These are phyloP conservation scores for Leptatherina wallacei DNA, from an alignment of 2,797 vertebrate genomes.

Conservation along the genomic window DNA sequence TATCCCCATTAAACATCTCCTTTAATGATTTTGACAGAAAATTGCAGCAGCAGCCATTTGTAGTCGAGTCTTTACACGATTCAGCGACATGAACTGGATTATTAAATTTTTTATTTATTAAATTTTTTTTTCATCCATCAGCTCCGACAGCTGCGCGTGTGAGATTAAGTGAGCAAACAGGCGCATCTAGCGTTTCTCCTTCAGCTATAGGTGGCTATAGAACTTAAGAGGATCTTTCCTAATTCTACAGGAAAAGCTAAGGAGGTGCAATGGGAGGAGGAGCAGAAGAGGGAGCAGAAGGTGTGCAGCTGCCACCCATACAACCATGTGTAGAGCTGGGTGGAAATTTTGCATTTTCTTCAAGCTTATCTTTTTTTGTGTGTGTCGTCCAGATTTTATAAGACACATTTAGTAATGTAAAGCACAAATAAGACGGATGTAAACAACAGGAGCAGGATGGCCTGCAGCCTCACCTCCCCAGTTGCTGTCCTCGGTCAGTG, in stretches of 20 bases:
- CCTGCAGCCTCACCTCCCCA: constrained; percentile 92
- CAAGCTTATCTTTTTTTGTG: background rate
- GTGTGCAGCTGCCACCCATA: constrained; percentile 77
- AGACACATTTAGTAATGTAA: background rate
- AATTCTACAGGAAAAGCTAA: constrained; percentile 46
- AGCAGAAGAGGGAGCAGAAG: constrained; percentile 56
- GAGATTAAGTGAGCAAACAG: constrained; percentile 18
- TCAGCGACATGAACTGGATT: constrained; percentile 2
- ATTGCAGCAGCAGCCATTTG: constrained; percentile 29
- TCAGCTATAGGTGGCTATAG: constrained; percentile 41
- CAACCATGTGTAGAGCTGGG: constrained; percentile 65
- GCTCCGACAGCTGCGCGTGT: background rate
- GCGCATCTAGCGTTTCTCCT: constrained; percentile 8
- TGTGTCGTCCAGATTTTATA: background rate
- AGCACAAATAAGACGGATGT: background rate
- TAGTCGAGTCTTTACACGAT: constrained; percentile 15
- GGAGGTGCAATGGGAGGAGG: constrained; percentile 42
- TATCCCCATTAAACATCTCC: constrained; percentile 11
- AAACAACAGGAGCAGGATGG: constrained; percentile 5
- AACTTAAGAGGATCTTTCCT: constrained; percentile 58
- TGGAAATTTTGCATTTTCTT: background rate
- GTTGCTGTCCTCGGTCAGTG: constrained; percentile 87
- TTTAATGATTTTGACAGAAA: constrained; percentile 49
- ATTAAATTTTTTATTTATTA: too few relatives aligned
- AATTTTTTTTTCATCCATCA: background rate